Conservation (phyloP, 2,797 vertebrate genomes). For the Centroberyx gerrardi region DNA sequence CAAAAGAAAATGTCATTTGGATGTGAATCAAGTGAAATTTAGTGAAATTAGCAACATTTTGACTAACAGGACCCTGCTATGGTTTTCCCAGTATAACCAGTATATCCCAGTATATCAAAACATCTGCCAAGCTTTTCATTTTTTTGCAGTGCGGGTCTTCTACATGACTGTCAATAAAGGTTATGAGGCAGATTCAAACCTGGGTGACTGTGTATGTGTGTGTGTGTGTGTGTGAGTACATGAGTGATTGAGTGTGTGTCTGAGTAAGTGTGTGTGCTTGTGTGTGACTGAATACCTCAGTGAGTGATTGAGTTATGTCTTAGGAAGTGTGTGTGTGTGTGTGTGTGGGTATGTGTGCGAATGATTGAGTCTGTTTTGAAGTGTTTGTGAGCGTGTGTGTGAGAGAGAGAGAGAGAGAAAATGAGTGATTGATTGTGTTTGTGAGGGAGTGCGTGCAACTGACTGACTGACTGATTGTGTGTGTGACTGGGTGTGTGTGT, state of each 20-base stretch:
- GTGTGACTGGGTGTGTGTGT: background rate
- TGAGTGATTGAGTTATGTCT: background rate
- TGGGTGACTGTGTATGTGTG: background rate
- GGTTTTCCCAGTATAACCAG: no score
- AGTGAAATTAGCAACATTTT: background rate
- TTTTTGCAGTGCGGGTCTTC: slow-evolving; percentile 20
- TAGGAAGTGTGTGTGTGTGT: slow-evolving; percentile 38
- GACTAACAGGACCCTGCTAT: no score
- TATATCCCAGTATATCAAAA: no score
- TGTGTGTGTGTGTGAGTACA: slow-evolving; percentile 6
- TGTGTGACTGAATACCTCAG: no score
- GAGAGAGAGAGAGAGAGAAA: slow-evolving; percentile 13
- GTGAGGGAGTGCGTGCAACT: background rate
- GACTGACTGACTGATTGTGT: background rate
- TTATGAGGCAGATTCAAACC: slow-evolving; percentile 35
- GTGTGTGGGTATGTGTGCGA: slow-evolving; percentile 16
- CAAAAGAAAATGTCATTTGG: background rate
- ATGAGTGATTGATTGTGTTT: slow-evolving; percentile 38
- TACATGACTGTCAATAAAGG: slow-evolving; percentile 40
- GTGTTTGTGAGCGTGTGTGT: background rate
- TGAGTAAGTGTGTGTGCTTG: no score
- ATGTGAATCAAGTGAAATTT: background rate
- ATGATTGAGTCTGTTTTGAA: slow-evolving; percentile 69
- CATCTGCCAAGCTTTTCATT: background rate
- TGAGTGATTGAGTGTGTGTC: slow-evolving; percentile 31